phyloP scores from a whole-genome alignment of 1,140 invertebrate species.

The Calephelis virginiensis region DNA sequence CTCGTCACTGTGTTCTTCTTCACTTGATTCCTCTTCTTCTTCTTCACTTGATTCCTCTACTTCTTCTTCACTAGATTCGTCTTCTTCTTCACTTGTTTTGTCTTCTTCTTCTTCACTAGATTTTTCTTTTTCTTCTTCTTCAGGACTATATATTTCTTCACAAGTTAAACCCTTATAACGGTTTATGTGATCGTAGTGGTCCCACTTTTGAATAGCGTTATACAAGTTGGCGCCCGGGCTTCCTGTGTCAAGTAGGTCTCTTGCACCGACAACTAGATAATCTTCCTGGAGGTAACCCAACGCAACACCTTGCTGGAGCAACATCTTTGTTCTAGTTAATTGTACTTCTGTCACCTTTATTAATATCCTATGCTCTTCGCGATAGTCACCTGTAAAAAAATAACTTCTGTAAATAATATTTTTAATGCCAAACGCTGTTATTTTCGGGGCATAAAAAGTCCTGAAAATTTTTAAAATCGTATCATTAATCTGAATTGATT shows the following conservation, averaged over 20 bases:
- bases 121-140: neutral
- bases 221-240: slow-evolving; percentile 12
- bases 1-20: too few species aligned
- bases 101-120: too few species aligned
- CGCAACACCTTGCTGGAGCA: slow-evolving; percentile 8
- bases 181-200: neutral
- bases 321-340: slow-evolving; percentile 9
- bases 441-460: too few species aligned
- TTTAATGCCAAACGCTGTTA: too few species aligned
- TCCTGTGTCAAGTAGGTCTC: neutral
- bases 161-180: neutral
- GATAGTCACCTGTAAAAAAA: slow-evolving; percentile 13
- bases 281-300: slow-evolving; percentile 4
- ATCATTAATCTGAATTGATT: too few species aligned
- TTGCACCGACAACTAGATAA: slow-evolving; percentile 9
- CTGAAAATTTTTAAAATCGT: too few species aligned
- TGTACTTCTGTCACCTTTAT: slow-evolving; percentile 2
- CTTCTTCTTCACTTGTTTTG: too few species aligned
- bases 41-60: too few species aligned
- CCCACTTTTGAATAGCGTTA: slow-evolving; percentile 10
- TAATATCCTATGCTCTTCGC: neutral
- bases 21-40: too few species aligned
- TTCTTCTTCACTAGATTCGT: too few species aligned
- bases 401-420: too few species aligned
- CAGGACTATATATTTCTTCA: slow-evolving; percentile 7